These are phyloP conservation scores for Nesoenas mayeri DNA, from an alignment of 2,113 vertebrate species.

Conservation along the genomic window DNA sequence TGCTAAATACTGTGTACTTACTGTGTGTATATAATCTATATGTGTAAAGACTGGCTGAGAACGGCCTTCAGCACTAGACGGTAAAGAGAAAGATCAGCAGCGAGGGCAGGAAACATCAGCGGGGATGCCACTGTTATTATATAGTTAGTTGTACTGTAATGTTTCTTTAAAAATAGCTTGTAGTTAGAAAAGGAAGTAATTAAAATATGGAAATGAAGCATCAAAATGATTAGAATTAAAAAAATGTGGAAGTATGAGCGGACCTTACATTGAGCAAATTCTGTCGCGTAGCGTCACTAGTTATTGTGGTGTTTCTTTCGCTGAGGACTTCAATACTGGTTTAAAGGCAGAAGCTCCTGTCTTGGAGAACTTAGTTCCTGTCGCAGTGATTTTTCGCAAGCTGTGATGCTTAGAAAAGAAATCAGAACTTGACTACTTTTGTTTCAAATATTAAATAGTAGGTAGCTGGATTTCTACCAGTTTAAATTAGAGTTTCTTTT, in stretches of 20 bases:
- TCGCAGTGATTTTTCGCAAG: neutral
- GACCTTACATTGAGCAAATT: neutral
- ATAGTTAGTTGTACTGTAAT: neutral
- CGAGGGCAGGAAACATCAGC: neutral
- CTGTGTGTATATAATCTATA: neutral
- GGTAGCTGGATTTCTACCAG: neutral
- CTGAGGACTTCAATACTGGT: neutral
- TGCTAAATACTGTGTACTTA: neutral
- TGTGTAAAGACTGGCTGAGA: neutral
- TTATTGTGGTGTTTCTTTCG: neutral
- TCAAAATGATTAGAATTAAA: neutral
- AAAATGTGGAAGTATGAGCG: neutral
- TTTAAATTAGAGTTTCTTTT: neutral
- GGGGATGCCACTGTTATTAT: neutral
- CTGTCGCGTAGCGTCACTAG: neutral
- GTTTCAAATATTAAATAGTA: neutral
- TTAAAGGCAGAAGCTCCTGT: neutral
- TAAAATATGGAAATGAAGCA: neutral
- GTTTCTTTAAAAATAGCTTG: neutral
- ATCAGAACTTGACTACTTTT: neutral
- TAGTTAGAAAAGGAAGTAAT: neutral
- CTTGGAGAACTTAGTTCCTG: neutral
- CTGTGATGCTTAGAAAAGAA: neutral
- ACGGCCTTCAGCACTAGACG: neutral
- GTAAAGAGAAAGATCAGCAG: neutral